phyloP scores from a whole-genome alignment of 35 echinoderm and acorn worm species.

The Patiria miniata region DNA sequence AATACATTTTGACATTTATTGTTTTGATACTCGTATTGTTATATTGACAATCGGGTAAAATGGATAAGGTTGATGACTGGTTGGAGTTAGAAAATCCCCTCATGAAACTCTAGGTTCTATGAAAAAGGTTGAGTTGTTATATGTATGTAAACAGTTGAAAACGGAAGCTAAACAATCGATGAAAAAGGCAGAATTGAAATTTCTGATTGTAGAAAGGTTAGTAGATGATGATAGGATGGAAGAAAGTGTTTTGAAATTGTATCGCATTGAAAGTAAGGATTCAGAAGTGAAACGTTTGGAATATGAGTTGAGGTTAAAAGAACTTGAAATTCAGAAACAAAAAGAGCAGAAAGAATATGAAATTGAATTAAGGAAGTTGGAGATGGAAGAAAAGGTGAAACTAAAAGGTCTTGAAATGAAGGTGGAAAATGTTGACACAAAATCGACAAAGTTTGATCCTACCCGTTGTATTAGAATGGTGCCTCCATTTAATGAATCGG shows the following conservation, averaged over 20 bases:
- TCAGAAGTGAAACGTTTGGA: neutral
- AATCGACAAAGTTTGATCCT: conserved; percentile 20
- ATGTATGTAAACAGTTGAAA: too few relatives aligned
- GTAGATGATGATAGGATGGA: neutral
- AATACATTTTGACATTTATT: too few relatives aligned
- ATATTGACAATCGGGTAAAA: too few relatives aligned
- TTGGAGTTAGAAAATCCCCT: too few relatives aligned
- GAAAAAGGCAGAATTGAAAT: neutral
- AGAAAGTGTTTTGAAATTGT: neutral
- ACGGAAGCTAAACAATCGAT: neutral
- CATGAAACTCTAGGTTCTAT: too few relatives aligned
- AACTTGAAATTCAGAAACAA: conserved; percentile 22
- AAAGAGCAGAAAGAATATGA: conserved; percentile 1
- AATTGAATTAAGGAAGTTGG: neutral
- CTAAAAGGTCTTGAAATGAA: neutral
- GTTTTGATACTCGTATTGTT: too few relatives aligned
- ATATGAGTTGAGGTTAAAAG: neutral
- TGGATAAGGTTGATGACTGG: too few relatives aligned
- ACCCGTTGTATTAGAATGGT: conserved; percentile 4
- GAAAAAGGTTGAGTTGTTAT: too few relatives aligned
- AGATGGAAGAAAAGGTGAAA: too few relatives aligned
- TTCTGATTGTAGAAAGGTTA: neutral
- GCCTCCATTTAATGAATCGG: conserved; percentile 49
- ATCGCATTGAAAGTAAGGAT: neutral
- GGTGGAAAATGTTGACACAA: neutral